A percentile compares a stretch with the other conserved stretches of the same genome.
phyloP scores from a whole-genome alignment of 2,888 invertebrate genomes.

The Aphodius granarius region DNA sequence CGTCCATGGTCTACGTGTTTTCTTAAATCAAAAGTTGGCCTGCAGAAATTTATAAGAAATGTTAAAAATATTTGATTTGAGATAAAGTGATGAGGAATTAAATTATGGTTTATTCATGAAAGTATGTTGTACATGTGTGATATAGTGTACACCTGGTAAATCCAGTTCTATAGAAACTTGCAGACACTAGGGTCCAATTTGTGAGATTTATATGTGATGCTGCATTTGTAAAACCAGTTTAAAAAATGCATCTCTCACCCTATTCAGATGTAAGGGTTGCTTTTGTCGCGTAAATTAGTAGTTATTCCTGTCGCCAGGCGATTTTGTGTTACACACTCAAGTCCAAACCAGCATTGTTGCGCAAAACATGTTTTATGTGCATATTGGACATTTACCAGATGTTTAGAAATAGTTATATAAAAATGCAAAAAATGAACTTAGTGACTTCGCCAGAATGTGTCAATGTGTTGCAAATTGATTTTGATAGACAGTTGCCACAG shows the following conservation, averaged over 20 bases:
- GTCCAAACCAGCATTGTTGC: too few relatives aligned
- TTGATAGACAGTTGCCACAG: too few relatives aligned
- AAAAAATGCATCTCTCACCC: not conserved
- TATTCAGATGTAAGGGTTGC: not conserved
- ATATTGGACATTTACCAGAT: too few relatives aligned
- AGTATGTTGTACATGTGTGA: not conserved
- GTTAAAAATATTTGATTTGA: not conserved
- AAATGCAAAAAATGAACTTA: too few relatives aligned
- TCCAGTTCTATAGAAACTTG: not conserved
- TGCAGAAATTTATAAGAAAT: not conserved
- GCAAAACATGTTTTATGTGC: too few relatives aligned
- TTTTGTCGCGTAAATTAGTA: not conserved
- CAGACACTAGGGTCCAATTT: not conserved
- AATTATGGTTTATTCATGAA: not conserved
- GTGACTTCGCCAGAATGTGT: too few relatives aligned
- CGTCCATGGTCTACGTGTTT: not conserved
- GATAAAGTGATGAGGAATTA: not conserved
- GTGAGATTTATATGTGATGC: not conserved
- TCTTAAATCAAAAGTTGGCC: not conserved
- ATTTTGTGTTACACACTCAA: too few relatives aligned
- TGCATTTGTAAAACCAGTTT: not conserved
- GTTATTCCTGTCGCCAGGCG: too few relatives aligned
- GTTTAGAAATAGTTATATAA: too few relatives aligned
- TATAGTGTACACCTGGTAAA: not conserved
- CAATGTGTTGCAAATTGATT: too few relatives aligned